phyloP scores from a whole-genome alignment of 2,888 invertebrate genomes.

The Drosophila fulvimacula region DNA sequence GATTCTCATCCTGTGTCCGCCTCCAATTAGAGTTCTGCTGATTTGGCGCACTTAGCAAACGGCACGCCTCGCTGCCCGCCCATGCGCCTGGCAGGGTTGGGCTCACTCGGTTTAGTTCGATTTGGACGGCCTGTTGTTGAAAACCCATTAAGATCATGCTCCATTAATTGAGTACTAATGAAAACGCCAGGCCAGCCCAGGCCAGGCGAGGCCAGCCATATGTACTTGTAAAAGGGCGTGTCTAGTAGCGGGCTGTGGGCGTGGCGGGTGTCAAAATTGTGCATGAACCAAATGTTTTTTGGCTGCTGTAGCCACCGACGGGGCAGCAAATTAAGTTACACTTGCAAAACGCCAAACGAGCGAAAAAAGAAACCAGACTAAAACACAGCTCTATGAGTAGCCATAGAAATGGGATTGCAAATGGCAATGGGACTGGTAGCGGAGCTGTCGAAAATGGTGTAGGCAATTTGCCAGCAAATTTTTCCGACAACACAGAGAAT shows the following conservation, averaged over 20 bases:
- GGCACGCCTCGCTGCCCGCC: slow-evolving; percentile 60
- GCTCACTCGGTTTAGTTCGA: slow-evolving; percentile 48
- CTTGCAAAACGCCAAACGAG: slow-evolving; percentile 69
- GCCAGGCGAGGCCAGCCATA: slow-evolving; percentile 23
- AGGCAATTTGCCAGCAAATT: slow-evolving; percentile 48
- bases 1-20: slow-evolving; percentile 38
- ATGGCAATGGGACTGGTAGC: slow-evolving; percentile 10
- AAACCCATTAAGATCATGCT: slow-evolving; percentile 81
- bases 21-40: slow-evolving; percentile 77
- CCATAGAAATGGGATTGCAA: slow-evolving; percentile 23
- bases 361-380: slow-evolving; percentile 4
- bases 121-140: slow-evolving; percentile 60
- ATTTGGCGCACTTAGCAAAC: slow-evolving; percentile 74
- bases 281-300: slow-evolving; percentile 74
- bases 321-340: slow-evolving; percentile 73
- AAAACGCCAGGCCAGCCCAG: slow-evolving; percentile 55
- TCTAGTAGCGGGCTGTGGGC: slow-evolving; percentile 7
- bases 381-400: slow-evolving; percentile 13
- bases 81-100: slow-evolving; percentile 25
- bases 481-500: slow-evolving; percentile 43
- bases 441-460: slow-evolving; percentile 15
- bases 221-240: slow-evolving; percentile 65
- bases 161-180: slow-evolving; percentile 81
- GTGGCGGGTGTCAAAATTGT: slow-evolving; percentile 72
- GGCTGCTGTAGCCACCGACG: slow-evolving; percentile 35